A percentile compares a stretch with the other conserved stretches of the same genome.
phyloP scores from a whole-genome alignment of 2,888 invertebrate species.

The Diarsia brunnea region DNA sequence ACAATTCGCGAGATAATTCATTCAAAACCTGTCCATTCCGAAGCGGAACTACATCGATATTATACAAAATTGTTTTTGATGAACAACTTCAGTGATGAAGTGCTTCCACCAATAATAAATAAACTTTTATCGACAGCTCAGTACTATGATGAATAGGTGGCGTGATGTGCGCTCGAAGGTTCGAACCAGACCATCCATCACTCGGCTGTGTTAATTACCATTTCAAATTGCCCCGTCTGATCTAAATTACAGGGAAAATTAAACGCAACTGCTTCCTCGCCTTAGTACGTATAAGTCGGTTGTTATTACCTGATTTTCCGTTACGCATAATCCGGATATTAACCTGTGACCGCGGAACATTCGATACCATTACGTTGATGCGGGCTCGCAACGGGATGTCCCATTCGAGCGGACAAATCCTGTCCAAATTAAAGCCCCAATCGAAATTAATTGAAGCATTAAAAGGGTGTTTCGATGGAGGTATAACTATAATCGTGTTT shows the following conservation, averaged over 20 bases:
- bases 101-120: conserved; percentile 69
- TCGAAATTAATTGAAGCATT: conserved; percentile 80
- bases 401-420: conserved; percentile 77
- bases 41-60: conserved; percentile 15
- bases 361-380: conserved; percentile 74
- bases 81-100: conserved; percentile 65
- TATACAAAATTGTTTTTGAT: conserved; percentile 56
- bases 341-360: conserved; percentile 63
- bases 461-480: conserved; percentile 69
- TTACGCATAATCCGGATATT: conserved; percentile 70
- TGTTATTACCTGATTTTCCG: conserved; percentile 57
- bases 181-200: conserved; percentile 79
- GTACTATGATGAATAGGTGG: conserved; percentile 76
- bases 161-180: conserved; percentile 61
- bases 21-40: conserved; percentile 9
- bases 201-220: conserved; percentile 82
- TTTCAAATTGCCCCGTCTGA: conserved; percentile 82
- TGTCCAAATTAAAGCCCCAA: conserved; percentile 78
- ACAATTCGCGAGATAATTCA: conserved; percentile 40
- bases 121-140: conserved; percentile 68
- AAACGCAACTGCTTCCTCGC: conserved; percentile 71
- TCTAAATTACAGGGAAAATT: conserved; percentile 78
- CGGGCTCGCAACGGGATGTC: conserved; percentile 68
- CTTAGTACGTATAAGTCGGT: conserved; percentile 50
- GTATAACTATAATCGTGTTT: conserved; percentile 61